Base-by-base conservation (phyloP, 2,888 invertebrate genomes). In the Crioceris asparagi region DNA sequence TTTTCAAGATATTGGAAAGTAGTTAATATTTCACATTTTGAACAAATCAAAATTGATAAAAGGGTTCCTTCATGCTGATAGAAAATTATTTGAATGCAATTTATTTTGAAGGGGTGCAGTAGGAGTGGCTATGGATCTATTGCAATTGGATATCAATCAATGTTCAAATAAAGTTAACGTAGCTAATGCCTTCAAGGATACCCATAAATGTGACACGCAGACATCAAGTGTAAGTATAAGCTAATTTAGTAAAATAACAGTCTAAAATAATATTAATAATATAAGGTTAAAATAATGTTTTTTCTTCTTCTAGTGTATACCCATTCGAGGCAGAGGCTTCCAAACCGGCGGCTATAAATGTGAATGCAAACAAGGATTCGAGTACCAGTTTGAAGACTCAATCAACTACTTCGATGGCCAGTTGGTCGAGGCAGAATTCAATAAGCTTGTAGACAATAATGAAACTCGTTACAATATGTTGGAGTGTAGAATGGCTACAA, bases 361-460 rank as follows among this genome's bases (percentile, higher is more conserved):
- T 65, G 93, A 96, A 59, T 97, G 96, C 57, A 79, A 85, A 32
- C 96, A 96, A 66, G 96, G 96, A 17, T 97, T 76, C 60, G 97
- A 97, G 64, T 97, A 94, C 67, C 94, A 94, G 0, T 94, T 91
- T 63, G 92, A 93, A 62, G 93, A 94, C 63, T 72, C 77, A 4
- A 87, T 86, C 52, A 93, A 91, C 0, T 93, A 93, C 62, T 92
- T 85, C 60, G 96, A 96, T 61, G 97, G 97, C 0, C 96, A 96
- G 66, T 72, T 93, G 40, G 81, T 96, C 26, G 96, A 97, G 64
- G 88, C 91, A 0, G 96, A 97, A 68, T 96, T 90, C 66, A 77
- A 75, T 57, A 94, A 93, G 67, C 75, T 92, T 48, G 80, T 90
- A 2, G 69, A 72, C 11, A 78, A 90, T 50, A 79, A 79, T 54